Conservation (phyloP, 2,888 invertebrate genomes). For the Saturnia japonica region DNA sequence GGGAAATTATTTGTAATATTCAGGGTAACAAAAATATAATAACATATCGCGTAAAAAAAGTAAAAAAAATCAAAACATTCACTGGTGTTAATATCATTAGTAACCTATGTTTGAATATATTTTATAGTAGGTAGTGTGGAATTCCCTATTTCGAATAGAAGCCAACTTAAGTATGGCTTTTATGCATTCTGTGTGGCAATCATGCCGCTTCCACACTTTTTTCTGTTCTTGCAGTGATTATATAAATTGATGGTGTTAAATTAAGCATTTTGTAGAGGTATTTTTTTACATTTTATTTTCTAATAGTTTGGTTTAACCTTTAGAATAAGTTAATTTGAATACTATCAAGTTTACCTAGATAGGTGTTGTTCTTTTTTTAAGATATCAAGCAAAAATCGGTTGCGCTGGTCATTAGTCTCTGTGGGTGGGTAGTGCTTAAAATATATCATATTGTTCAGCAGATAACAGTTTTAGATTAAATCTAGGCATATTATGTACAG, state of each 20-base stretch:
- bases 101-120: not conserved
- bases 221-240: conserved; percentile 41
- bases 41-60: no score
- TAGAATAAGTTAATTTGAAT: conserved; percentile 4
- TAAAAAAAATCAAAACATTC: not conserved
- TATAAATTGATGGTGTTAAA: conserved; percentile 68
- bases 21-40: not conserved
- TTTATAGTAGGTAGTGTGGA: conserved; percentile 31
- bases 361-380: no score
- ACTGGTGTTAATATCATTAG: not conserved
- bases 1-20: not conserved
- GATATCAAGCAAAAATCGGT: no score
- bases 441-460: no score
- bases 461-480: not conserved
- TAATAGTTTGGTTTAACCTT: conserved; percentile 1
- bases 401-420: no score
- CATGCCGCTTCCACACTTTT: conserved; percentile 58
- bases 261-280: conserved; percentile 59
- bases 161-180: conserved; percentile 41
- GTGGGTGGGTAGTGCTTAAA: not conserved
- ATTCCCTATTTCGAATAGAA: conserved; percentile 42
- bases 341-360: no score
- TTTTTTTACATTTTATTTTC: conserved; percentile 32
- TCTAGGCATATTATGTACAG: not conserved
- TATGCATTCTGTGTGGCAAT: conserved; percentile 57